These are phyloP conservation scores for Euphydryas editha DNA, from an alignment of 2,888 invertebrate species.

Conservation along the genomic window DNA sequence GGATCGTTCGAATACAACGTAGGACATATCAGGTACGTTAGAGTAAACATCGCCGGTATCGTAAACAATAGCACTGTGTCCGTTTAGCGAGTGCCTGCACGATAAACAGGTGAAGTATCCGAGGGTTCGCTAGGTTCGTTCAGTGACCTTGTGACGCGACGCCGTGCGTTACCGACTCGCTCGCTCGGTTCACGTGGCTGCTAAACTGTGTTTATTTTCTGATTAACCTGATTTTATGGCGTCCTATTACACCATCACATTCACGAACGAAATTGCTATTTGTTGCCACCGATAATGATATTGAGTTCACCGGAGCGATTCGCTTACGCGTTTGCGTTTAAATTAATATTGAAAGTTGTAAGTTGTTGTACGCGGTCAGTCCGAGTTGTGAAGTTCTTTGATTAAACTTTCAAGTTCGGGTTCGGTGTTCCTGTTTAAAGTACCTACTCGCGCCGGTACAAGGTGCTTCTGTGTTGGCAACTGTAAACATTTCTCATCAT, in stretches of 20 bases:
- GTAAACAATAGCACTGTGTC: constrained; percentile 60
- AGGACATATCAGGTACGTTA: constrained; percentile 56
- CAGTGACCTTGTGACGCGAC: constrained; percentile 56
- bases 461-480: constrained; percentile 28
- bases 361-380: constrained; percentile 25
- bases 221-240: constrained; percentile 29
- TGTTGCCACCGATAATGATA: neutral
- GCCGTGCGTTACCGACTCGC: constrained; percentile 32
- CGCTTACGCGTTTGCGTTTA: constrained; percentile 38
- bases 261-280: constrained; percentile 11
- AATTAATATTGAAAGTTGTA: constrained; percentile 44
- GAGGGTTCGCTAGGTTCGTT: constrained; percentile 55
- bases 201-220: constrained; percentile 40
- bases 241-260: constrained; percentile 11
- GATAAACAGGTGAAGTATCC: constrained; percentile 28
- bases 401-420: constrained; percentile 46
- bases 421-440: constrained; percentile 27
- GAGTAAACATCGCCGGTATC: constrained; percentile 57
- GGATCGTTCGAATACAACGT: constrained; percentile 57
- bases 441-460: constrained; percentile 23
- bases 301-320: neutral
- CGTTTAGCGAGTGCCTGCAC: constrained; percentile 49
- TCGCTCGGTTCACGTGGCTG: constrained; percentile 38
- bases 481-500: constrained; percentile 32
- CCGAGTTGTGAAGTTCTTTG: constrained; percentile 41